Evolutionary conservation across 2,113 vertebrate species (phyloP).

Genomic region (Zosterops japonicus): DNA sequence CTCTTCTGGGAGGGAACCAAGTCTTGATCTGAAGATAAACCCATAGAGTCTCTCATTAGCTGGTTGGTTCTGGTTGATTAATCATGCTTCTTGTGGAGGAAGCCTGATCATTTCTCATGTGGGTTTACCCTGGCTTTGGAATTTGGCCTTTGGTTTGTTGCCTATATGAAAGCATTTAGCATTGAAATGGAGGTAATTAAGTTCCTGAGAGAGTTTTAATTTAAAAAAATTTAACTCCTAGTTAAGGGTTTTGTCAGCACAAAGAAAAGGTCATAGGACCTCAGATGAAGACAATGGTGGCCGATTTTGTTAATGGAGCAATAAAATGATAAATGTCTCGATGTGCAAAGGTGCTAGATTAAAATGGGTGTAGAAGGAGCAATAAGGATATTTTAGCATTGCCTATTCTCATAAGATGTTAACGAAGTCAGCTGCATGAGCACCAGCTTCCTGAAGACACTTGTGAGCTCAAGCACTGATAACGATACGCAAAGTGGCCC

Average conservation of each 20-base stretch:
- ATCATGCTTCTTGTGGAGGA: constrained; percentile 5
- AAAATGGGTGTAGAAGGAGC: constrained; percentile 4
- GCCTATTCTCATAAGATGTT: not conserved
- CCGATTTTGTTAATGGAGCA: constrained; percentile 17
- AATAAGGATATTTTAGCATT: not conserved
- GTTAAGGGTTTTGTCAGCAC: not conserved
- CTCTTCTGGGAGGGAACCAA: constrained; percentile 7
- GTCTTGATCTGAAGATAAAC: constrained; percentile 34
- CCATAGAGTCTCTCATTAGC: not conserved
- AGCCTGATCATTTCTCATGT: constrained; percentile 28
- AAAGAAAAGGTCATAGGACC: not conserved
- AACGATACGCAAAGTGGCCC: not conserved
- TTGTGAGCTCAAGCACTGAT: constrained; percentile 7
- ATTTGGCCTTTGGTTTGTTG: constrained; percentile 36
- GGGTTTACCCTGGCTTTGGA: constrained; percentile 50
- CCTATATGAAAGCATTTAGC: constrained; percentile 26
- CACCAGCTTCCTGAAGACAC: constrained; percentile 1
- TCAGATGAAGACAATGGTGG: not conserved
- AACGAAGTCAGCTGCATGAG: not conserved
- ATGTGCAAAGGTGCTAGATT: constrained; percentile 9
- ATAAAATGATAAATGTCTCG: not conserved
- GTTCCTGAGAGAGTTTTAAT: constrained; percentile 12
- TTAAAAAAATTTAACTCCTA: not conserved
- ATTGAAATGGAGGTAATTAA: constrained; percentile 12
- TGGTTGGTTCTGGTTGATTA: constrained; percentile 18